phyloP scores from a whole-genome alignment of 2,888 invertebrate species.

The Amorpha juglandis region DNA sequence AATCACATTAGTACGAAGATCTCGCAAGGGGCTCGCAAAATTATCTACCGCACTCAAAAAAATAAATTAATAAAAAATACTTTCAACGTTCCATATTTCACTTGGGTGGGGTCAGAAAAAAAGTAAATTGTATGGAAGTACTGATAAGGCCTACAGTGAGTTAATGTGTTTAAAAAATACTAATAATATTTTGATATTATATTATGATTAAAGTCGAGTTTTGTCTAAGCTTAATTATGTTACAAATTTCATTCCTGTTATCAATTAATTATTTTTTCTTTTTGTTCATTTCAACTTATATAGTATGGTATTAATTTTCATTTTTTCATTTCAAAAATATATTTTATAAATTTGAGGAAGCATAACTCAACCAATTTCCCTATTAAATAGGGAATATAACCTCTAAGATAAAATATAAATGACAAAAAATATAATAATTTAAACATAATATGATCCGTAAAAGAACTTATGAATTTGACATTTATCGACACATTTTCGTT shows the following conservation, averaged over 20 bases:
- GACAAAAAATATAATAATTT: background rate
- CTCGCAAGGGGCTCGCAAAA: constrained; percentile 68
- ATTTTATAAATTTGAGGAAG: too few relatives aligned
- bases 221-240: background rate
- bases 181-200: background rate
- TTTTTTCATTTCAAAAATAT: background rate
- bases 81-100: constrained; percentile 67
- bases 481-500: constrained; percentile 13
- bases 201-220: background rate
- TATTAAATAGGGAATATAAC: too few relatives aligned
- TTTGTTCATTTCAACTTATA: too few relatives aligned
- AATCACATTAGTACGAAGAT: constrained; percentile 81
- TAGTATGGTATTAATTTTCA: background rate
- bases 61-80: constrained; percentile 76
- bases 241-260: background rate
- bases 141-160: constrained; percentile 52
- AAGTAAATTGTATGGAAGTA: constrained; percentile 78
- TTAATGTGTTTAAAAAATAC: constrained; percentile 12
- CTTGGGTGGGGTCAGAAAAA: constrained; percentile 61
- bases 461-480: constrained; percentile 1
- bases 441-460: background rate
- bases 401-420: too few relatives aligned
- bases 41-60: constrained; percentile 73
- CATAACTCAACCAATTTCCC: too few relatives aligned
- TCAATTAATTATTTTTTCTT: too few relatives aligned